Conservation (phyloP, 2,113 vertebrate species). For the Melierax canorus region DNA sequence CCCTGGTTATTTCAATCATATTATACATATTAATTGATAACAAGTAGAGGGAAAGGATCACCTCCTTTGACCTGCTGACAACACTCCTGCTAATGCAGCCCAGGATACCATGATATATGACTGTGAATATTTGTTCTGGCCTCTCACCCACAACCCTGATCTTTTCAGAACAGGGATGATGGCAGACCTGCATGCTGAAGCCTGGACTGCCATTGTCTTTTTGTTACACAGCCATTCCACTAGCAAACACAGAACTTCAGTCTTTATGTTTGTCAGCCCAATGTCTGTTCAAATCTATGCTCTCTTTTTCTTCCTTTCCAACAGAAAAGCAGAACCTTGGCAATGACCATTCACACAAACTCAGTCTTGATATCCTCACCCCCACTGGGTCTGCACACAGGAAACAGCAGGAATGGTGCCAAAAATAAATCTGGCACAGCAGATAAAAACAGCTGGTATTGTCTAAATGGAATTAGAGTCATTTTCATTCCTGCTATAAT, state of each 20-base stretch:
- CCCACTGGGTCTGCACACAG: background rate
- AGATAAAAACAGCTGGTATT: conserved; percentile 24
- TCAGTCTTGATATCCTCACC: background rate
- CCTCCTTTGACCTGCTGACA: background rate
- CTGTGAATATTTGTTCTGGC: background rate
- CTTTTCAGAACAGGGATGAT: background rate
- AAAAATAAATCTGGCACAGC: background rate
- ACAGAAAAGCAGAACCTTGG: background rate
- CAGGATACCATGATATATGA: background rate
- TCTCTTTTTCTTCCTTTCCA: background rate
- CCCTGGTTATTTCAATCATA: too few species aligned
- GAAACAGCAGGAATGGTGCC: background rate
- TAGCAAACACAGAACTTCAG: background rate
- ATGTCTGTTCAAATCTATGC: background rate
- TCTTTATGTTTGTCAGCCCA: background rate
- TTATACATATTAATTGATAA: too few species aligned
- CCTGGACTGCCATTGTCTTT: background rate
- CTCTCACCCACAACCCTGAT: background rate
- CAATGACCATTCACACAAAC: background rate
- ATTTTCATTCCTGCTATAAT: background rate
- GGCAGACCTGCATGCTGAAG: background rate
- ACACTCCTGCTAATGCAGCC: background rate
- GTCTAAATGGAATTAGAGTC: background rate
- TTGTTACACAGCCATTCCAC: background rate
- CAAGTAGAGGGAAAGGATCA: background rate